Base-by-base conservation (phyloP, 2,797 vertebrate species). In the Sarcophilus harrisii region DNA sequence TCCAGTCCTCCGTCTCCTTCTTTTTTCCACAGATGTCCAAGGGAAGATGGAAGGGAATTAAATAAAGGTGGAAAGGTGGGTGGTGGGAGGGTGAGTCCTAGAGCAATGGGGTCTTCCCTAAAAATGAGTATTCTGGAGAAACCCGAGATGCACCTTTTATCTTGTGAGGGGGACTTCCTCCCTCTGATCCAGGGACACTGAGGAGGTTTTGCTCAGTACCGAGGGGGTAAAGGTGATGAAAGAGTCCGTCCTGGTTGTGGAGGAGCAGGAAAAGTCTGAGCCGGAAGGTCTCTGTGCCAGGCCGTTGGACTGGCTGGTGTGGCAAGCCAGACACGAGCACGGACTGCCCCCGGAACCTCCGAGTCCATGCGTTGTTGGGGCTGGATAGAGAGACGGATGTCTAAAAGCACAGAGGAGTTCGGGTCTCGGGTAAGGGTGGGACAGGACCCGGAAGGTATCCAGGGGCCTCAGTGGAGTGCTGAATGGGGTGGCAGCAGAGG, bases 111-210 rank as follows among this genome's bases (percentile, higher is more conserved):
- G 18, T 66, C 57, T 81, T 59, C 96, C 87, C 95, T 1, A 60
- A 92, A 93, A 96, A 94, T 57, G 89, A 95, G 90, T 11, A 27
- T 98, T 91, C 95, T 95, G 96, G 93, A 96, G 49, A 49, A 97
- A 97, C 98, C 98, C 96, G 97, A 96, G 95, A 90, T 87, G 94
- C 57, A 94, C 93, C 92, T 98, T 98, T 99, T 99, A 99, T 99
- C 99, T 99, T 96, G 99, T 99, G 97, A 99, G 99, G 97, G 99
- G 99, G 95, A 99, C 99, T 98, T 99, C 99, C 98, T 99, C 99
- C 97, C 99, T 99, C 99, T 99, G 99, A 98, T 99, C 99, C 98
- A 99, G 98, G 87, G 99, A 99, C 92, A 99, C 99, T 60, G 99
- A 98, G 96, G 99, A 99, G 96, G 99, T 98, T 99, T 99, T 99